Percentiles rank a stretch among this genome's conserved stretches.
These are phyloP conservation scores for Eubasilissa splendida DNA, from an alignment of 2,888 invertebrate genomes.

Conservation along the genomic window DNA sequence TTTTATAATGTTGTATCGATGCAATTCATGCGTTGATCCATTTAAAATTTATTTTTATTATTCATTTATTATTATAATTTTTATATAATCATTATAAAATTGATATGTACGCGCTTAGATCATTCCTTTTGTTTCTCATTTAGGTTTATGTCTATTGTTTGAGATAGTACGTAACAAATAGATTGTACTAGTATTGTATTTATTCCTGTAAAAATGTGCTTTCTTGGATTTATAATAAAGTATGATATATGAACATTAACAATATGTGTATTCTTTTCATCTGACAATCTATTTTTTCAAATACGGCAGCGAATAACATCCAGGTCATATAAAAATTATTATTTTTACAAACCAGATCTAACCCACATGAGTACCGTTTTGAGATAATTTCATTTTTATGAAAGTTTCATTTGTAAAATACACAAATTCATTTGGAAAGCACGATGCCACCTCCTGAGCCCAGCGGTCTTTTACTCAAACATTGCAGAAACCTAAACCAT, in stretches of 20 bases:
- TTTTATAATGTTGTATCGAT: neutral
- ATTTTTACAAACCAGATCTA: too few species aligned
- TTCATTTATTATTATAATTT: constrained; percentile 34
- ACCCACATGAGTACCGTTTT: too few species aligned
- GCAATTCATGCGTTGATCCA: neutral
- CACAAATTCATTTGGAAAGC: too few species aligned
- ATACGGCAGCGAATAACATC: too few species aligned
- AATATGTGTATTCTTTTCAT: neutral
- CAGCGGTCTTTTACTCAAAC: too few species aligned
- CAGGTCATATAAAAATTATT: too few species aligned
- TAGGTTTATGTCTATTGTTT: constrained; percentile 49
- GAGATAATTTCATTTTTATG: too few species aligned
- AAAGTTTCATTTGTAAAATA: too few species aligned
- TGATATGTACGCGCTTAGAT: constrained; percentile 54
- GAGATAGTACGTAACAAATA: constrained; percentile 51
- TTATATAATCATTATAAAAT: neutral
- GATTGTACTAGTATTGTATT: constrained; percentile 58
- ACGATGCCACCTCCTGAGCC: too few species aligned
- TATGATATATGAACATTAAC: constrained; percentile 56
- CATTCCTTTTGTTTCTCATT: constrained; percentile 56
- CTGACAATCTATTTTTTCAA: too few species aligned
- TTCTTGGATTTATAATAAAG: constrained; percentile 58
- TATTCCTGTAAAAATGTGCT: constrained; percentile 59
- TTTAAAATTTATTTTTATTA: constrained; percentile 15
- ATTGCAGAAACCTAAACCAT: too few species aligned